Conservation (phyloP, 2,113 vertebrate species). For the Cacatua alba region DNA sequence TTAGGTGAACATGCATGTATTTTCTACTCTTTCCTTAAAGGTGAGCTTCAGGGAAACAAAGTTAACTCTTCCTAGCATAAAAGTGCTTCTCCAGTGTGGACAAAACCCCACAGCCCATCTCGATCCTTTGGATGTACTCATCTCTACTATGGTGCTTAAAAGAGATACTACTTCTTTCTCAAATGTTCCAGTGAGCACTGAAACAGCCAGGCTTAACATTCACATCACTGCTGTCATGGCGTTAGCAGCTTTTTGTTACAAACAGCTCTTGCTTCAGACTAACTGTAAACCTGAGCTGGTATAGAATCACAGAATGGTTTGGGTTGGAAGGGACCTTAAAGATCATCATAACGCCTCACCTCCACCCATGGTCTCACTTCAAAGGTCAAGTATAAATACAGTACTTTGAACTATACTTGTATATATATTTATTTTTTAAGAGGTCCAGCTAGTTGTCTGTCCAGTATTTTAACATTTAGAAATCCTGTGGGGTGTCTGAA, state of each 20-base stretch:
- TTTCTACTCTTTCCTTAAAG: background rate
- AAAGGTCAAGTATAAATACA: background rate
- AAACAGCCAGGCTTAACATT: background rate
- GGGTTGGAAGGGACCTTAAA: background rate
- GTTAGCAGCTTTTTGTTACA: background rate
- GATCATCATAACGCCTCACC: background rate
- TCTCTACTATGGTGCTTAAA: background rate
- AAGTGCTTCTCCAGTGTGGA: background rate
- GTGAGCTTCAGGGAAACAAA: background rate
- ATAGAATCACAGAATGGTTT: background rate
- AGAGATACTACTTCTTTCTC: background rate
- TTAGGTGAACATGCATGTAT: background rate
- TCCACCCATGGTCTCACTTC: background rate
- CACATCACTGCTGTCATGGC: background rate
- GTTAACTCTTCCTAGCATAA: background rate
- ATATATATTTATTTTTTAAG: no score
- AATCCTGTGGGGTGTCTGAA: background rate
- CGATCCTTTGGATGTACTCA: rapidly evolving
- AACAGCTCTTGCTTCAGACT: background rate
- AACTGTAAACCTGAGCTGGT: background rate
- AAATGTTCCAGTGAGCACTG: background rate
- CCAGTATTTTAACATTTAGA: background rate
- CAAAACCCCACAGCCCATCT: background rate
- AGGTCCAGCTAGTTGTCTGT: background rate
- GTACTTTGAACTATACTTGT: no score